Conservation (phyloP, 2,888 invertebrate genomes). For the Drosophila hamatofila region DNA sequence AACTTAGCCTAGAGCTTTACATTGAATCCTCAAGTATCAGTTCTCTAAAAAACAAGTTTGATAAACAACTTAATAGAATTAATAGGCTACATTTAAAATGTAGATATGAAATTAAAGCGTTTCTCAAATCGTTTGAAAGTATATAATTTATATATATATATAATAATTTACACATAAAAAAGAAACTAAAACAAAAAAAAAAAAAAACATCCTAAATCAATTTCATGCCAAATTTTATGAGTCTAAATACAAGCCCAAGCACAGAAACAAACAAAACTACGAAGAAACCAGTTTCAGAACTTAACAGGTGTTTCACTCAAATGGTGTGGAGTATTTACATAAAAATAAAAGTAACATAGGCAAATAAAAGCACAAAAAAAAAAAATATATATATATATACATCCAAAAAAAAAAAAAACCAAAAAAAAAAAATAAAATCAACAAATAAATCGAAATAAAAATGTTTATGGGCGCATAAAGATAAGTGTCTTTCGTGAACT, state of each 20-base stretch:
- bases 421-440: slow-evolving; percentile 5
- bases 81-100: neutral
- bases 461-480: slow-evolving; percentile 57
- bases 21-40: neutral
- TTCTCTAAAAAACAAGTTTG: neutral
- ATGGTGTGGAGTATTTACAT: slow-evolving; percentile 54
- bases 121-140: neutral
- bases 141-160: neutral
- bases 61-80: neutral
- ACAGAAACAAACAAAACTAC: slow-evolving; percentile 18
- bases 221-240: slow-evolving; percentile 60
- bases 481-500: slow-evolving; percentile 42
- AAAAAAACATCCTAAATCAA: slow-evolving; percentile 38
- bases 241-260: slow-evolving; percentile 16
- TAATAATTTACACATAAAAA: neutral
- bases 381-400: too few relatives aligned
- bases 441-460: slow-evolving; percentile 37
- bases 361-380: slow-evolving; percentile 44
- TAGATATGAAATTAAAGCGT: neutral
- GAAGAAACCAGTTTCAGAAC: slow-evolving; percentile 66
- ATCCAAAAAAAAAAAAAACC: too few relatives aligned
- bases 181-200: slow-evolving; percentile 8
- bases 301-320: slow-evolving; percentile 66
- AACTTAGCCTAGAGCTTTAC: too few relatives aligned
- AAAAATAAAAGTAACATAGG: slow-evolving; percentile 16